Evolutionary conservation across 2,888 invertebrate genomes (phyloP), one percentile per base, ranked within the genome.

Genomic region (Aproaerema taeniolella): DNA sequence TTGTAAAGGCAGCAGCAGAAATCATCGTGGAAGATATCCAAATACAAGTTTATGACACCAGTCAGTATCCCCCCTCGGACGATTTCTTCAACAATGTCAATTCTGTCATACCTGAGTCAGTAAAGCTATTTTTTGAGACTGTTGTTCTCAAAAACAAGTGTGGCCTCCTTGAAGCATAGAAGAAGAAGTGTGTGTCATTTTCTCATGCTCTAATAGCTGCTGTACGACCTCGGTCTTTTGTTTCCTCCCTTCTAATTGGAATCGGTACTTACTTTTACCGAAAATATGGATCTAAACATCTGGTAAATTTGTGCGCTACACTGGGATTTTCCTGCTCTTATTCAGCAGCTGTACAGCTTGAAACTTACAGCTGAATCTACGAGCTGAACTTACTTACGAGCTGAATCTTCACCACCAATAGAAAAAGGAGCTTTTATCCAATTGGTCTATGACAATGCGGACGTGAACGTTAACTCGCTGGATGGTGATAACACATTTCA

Each of bases 331-430:
- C 13, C 31, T 11, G 13, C 12, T 13, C 13, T 31, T 31, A 31
- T n/a, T 13, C 11, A 10, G 14, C 7, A 8, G 14, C 14, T 10
- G 11, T 31, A 11, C 31, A 11, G 7, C 10, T 31, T 13, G 14
- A 31, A 31, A 31, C 10, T 11, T 31, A n/a, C 31, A 10, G 13
- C 31, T n/a, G 13, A n/a, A n/a, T n/a, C n/a, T n/a, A n/a, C n/a
- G n/a, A n/a, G n/a, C n/a, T n/a, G n/a, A n/a, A n/a, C n/a, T n/a
- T n/a, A 13, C 14, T 14, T 31, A 2, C 9, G 28, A 28, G n/a
- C 9, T 6, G 11, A 28, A 9, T n/a, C n/a, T n/a, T n/a, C n/a
- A 20, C 20, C 20, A 8, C 20, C 4, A 20, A 20, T 20, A 20
- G 20, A 20, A 20, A 8, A 20, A 6, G 20, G 20, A 20, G 20